Conservation (phyloP, 2,888 invertebrate species). For the Lithophane socia region DNA sequence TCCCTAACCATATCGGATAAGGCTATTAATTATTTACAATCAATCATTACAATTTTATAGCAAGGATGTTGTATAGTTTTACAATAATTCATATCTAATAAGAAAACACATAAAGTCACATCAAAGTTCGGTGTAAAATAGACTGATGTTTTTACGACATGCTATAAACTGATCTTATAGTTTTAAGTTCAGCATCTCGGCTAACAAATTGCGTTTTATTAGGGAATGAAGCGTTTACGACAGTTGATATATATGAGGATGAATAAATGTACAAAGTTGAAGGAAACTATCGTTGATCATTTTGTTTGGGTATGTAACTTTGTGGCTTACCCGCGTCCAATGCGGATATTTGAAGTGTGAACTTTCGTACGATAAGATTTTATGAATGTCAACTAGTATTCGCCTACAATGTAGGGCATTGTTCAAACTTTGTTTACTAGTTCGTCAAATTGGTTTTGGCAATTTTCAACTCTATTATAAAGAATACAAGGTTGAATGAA, state of each 20-base stretch:
- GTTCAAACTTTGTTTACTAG: neutral
- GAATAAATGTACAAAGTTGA: slow-evolving; percentile 73
- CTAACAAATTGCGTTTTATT: slow-evolving; percentile 87
- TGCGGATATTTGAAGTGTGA: slow-evolving; percentile 37
- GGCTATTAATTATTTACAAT: slow-evolving; percentile 69
- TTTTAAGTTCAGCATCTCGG: slow-evolving; percentile 83
- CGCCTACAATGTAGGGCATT: slow-evolving; percentile 28
- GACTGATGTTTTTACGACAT: slow-evolving; percentile 80
- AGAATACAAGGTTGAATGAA: neutral
- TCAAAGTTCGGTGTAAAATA: slow-evolving; percentile 80
- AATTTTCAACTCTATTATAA: neutral
- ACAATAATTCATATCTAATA: slow-evolving; percentile 76
- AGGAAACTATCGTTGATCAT: slow-evolving; percentile 62
- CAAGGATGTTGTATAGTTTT: slow-evolving; percentile 68
- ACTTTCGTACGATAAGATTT: slow-evolving; percentile 36
- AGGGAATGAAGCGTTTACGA: slow-evolving; percentile 82
- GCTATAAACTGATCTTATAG: slow-evolving; percentile 82
- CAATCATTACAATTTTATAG: slow-evolving; percentile 73
- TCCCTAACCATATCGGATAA: slow-evolving; percentile 48
- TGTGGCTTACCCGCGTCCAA: slow-evolving; percentile 54
- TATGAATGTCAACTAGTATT: slow-evolving; percentile 29
- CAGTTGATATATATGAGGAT: slow-evolving; percentile 74
- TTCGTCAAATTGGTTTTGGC: neutral
- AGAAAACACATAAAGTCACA: slow-evolving; percentile 77
- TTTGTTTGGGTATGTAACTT: slow-evolving; percentile 62